Conservation (phyloP, 2,113 vertebrate genomes). For the Gobius niger region DNA sequence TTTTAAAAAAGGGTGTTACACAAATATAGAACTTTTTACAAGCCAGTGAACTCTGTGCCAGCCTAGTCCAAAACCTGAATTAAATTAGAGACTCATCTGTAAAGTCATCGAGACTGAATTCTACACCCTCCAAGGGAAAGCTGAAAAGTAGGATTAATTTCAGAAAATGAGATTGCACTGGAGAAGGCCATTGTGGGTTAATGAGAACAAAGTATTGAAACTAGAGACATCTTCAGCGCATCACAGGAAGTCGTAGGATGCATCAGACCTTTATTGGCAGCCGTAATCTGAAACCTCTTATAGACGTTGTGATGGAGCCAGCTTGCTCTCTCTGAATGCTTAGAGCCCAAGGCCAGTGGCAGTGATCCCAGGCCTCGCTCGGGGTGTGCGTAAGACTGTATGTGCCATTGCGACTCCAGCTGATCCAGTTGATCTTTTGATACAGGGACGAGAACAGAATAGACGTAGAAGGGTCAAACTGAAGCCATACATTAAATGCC, state of each 20-base stretch:
- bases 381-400: slow-evolving; percentile 25
- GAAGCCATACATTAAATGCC: slow-evolving; percentile 4
- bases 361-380: slow-evolving; percentile 14
- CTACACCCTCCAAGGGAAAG: not conserved
- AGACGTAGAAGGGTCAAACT: slow-evolving; percentile 31
- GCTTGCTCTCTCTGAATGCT: slow-evolving; percentile 44
- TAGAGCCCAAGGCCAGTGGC: slow-evolving; percentile 26
- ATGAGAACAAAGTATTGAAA: not conserved
- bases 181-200: not conserved
- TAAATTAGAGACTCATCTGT: not conserved
- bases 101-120: not conserved
- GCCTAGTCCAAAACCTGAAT: not conserved
- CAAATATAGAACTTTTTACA: not conserved
- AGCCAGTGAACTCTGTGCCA: not conserved
- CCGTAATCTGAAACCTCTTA: slow-evolving; percentile 37
- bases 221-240: not conserved
- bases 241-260: slow-evolving; percentile 1
- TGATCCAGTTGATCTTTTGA: slow-evolving; percentile 51
- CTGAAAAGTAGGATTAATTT: not conserved
- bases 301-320: slow-evolving; percentile 38
- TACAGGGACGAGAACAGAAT: slow-evolving; percentile 24
- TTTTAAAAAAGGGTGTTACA: too few relatives aligned
- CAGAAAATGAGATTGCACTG: not conserved
- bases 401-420: slow-evolving; percentile 38
- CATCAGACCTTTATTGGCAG: slow-evolving; percentile 2